A percentile compares a stretch with the other conserved stretches of the same genome.
phyloP scores from a whole-genome alignment of 1,140 invertebrate genomes.

The Diabrotica virgifera region DNA sequence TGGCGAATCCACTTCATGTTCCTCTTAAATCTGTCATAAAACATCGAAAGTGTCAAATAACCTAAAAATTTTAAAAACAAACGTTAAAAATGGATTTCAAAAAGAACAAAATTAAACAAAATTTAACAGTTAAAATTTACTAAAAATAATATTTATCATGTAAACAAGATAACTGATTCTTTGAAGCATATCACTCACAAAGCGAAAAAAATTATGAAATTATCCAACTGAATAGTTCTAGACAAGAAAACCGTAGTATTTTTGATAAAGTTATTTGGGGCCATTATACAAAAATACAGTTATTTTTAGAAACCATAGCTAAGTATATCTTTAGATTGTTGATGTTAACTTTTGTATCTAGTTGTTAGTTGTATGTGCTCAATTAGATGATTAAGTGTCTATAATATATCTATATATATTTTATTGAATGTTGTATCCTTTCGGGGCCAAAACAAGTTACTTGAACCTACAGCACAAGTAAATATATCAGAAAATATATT shows the following conservation, averaged over 20 bases:
- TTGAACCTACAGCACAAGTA: background rate
- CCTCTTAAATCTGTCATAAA: slow-evolving; percentile 23
- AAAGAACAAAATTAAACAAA: slow-evolving; percentile 18
- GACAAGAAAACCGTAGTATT: slow-evolving; percentile 39
- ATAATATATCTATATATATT: slow-evolving; percentile 4
- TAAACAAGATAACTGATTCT: slow-evolving; percentile 17
- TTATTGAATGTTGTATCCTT: slow-evolving; percentile 24
- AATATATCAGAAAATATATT: background rate
- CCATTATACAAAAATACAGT: slow-evolving; percentile 27
- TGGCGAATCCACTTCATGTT: slow-evolving; percentile 25
- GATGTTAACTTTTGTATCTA: slow-evolving; percentile 32
- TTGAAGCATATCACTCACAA: background rate
- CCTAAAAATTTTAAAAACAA: slow-evolving; percentile 10
- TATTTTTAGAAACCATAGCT: slow-evolving; percentile 27
- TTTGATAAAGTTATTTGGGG: slow-evolving; percentile 41
- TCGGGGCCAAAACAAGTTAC: slow-evolving; percentile 29
- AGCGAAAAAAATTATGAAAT: background rate
- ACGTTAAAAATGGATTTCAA: slow-evolving; percentile 20
- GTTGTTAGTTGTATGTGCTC: slow-evolving; percentile 38
- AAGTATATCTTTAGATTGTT: slow-evolving; percentile 34
- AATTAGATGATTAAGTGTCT: slow-evolving; percentile 37
- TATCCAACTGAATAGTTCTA: slow-evolving; percentile 11
- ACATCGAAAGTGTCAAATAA: slow-evolving; percentile 19
- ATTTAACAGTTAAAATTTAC: slow-evolving; percentile 14
- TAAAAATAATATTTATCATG: slow-evolving; percentile 18